Conservation (phyloP, 2,888 invertebrate genomes). For the Fragum sueziense region DNA sequence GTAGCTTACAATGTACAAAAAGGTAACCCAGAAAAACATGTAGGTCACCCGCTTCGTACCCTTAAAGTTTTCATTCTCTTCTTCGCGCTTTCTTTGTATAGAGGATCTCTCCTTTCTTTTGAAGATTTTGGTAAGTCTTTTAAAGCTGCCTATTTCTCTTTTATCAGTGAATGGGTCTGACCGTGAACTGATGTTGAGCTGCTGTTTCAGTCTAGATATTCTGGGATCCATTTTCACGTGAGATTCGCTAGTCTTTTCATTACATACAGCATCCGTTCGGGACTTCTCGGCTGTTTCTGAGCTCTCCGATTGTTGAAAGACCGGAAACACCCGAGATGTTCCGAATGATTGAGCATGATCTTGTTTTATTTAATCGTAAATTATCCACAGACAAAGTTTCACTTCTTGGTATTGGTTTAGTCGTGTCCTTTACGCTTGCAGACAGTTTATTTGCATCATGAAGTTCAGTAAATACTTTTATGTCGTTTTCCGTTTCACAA, state of each 20-base stretch:
- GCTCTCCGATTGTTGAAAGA: too few relatives aligned
- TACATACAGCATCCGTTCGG: not conserved
- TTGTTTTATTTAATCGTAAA: too few relatives aligned
- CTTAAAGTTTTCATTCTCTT: conserved; percentile 3
- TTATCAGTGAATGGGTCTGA: not conserved
- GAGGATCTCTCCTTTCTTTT: not conserved
- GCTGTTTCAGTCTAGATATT: not conserved
- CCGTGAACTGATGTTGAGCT: not conserved
- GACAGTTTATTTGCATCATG: not conserved
- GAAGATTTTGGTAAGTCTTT: not conserved
- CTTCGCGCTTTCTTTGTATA: not conserved
- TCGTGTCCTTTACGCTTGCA: not conserved
- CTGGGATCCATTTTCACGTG: not conserved
- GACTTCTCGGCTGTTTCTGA: too few relatives aligned
- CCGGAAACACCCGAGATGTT: too few relatives aligned
- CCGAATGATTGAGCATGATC: too few relatives aligned
- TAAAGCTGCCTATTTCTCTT: not conserved
- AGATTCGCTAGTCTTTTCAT: not conserved
- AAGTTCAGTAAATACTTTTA: not conserved
- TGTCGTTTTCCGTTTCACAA: conserved; percentile 2
- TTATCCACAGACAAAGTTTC: not conserved
- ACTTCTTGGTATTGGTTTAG: not conserved
- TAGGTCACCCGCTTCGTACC: not conserved
- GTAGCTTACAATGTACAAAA: conserved; percentile 6
- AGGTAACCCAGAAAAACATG: conserved; percentile 16